These are phyloP conservation scores for Sylvia atricapilla DNA, from an alignment of 2,113 vertebrate species.

Conservation along the genomic window DNA sequence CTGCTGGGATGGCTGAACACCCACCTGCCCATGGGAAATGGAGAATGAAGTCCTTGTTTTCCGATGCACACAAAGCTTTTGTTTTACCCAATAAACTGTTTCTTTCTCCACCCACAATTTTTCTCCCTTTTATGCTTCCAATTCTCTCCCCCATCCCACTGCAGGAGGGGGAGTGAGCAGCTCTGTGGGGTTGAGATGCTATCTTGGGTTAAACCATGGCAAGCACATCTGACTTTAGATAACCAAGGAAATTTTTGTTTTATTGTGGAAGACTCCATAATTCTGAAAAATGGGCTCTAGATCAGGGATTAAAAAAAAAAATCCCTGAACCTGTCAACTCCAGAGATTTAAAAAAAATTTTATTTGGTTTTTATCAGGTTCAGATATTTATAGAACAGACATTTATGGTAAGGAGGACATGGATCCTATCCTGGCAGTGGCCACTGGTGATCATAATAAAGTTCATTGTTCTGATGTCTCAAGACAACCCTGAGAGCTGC, in stretches of 20 bases:
- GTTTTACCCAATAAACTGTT: background rate
- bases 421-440: background rate
- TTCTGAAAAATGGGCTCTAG: background rate
- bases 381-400: background rate
- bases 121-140: background rate
- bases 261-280: background rate
- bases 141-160: background rate
- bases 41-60: background rate
- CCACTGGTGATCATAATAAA: rapidly evolving
- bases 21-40: background rate
- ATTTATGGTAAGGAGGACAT: background rate
- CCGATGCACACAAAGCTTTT: background rate
- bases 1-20: background rate
- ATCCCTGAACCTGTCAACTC: background rate
- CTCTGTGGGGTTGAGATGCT: background rate
- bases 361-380: background rate
- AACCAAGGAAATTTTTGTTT: background rate
- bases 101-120: background rate
- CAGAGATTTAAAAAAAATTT: background rate
- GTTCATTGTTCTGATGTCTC: background rate
- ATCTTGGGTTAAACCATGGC: background rate
- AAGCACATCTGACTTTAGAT: background rate
- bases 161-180: background rate
- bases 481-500: background rate
- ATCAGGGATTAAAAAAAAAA: background rate